Base-by-base conservation (phyloP, 2,888 invertebrate genomes). In the Eilema sororculum region DNA sequence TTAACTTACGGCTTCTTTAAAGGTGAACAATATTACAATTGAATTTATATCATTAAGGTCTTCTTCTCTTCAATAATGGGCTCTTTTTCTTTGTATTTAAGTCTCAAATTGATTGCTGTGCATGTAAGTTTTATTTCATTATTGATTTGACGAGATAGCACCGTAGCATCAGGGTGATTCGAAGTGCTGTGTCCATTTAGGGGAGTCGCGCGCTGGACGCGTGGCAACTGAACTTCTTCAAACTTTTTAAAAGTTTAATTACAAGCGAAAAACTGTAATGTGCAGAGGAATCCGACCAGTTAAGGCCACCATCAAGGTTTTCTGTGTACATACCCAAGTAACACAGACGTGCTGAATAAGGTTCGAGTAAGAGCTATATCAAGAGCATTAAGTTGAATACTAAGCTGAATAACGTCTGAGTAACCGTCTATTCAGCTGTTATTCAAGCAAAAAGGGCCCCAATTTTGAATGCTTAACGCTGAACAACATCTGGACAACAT, bases 291-390 rank as follows among this genome's bases (percentile, higher is more conserved):
- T 93, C 89, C 86, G 71, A 84, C 86, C 84, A 77, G 74, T 86
- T 89, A 87, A 89, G 92, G 91, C 90, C 90, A 89, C 92, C 91
- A 86, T 82, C 90, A 88, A 89, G 90, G 91, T 85, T 89, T 90
- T 91, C 91, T 86, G 87, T 86, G 81, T 88, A 89, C 84, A 74
- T 86, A n/a, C n/a, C n/a, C n/a, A n/a, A n/a, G n/a, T n/a, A n/a
- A n/a, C n/a, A n/a, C n/a, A n/a, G n/a, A n/a, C n/a, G n/a, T n/a
- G n/a, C n/a, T n/a, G n/a, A n/a, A n/a, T n/a, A n/a, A n/a, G n/a
- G n/a, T n/a, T n/a, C n/a, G n/a, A n/a, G n/a, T n/a, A n/a, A n/a
- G n/a, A n/a, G n/a, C n/a, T n/a, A n/a, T n/a, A n/a, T n/a, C n/a
- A n/a, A n/a, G n/a, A n/a, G n/a, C n/a, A n/a, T n/a, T n/a, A n/a